Evolutionary conservation across 1,140 invertebrate species (phyloP).

Genomic region (Anoplophora glabripennis): DNA sequence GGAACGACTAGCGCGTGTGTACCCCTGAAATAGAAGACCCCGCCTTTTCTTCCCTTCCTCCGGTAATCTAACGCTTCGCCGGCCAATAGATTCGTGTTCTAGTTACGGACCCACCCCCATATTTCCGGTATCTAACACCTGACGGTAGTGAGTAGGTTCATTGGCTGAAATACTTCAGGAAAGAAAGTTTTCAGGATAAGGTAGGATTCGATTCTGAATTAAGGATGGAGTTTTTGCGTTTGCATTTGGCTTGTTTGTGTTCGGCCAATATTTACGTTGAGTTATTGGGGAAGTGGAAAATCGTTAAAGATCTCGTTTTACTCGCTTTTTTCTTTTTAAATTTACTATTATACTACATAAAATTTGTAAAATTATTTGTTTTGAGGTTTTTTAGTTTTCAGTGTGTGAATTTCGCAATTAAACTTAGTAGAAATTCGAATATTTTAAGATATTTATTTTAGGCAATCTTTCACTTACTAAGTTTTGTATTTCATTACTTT

Average conservation of each 20-base stretch:
- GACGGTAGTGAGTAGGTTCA: slow-evolving; percentile 19
- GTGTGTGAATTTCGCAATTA: too few species aligned
- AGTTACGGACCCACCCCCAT: slow-evolving; percentile 5
- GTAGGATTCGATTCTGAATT: slow-evolving; percentile 1
- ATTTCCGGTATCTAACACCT: slow-evolving; percentile 35
- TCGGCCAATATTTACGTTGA: slow-evolving; percentile 3
- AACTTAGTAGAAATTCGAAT: too few species aligned
- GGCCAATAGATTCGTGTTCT: slow-evolving; percentile 29
- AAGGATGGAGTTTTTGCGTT: slow-evolving; percentile 4
- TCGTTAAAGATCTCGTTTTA: too few species aligned
- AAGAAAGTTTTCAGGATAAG: slow-evolving; percentile 13
- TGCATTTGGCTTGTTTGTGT: neutral
- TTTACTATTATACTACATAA: too few species aligned
- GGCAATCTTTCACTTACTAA: too few species aligned
- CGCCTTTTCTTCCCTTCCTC: slow-evolving; percentile 32
- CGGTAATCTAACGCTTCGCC: slow-evolving; percentile 19
- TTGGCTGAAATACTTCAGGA: slow-evolving; percentile 17
- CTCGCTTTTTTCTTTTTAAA: too few species aligned
- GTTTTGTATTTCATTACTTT: too few species aligned
- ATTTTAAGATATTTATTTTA: too few species aligned
- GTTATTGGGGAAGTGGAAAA: neutral
- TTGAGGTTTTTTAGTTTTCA: too few species aligned
- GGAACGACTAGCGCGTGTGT: slow-evolving; percentile 17
- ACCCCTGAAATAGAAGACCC: slow-evolving; percentile 29
- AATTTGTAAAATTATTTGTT: too few species aligned